Conservation (phyloP, 2,113 vertebrate species). For the Genyomyrus donnyi region DNA sequence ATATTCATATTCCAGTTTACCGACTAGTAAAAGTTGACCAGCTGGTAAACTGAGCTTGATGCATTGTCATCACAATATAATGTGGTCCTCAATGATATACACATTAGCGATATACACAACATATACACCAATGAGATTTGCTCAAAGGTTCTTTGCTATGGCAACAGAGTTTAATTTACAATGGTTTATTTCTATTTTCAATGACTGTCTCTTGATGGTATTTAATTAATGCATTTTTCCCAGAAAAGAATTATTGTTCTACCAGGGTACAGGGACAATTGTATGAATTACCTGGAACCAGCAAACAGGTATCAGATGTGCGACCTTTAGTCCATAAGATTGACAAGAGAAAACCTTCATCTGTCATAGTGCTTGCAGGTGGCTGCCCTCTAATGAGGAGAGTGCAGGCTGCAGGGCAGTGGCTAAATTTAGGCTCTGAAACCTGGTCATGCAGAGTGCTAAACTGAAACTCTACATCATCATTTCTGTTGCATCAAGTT, state of each 20-base stretch:
- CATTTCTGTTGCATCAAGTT: background rate
- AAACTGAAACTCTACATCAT: background rate
- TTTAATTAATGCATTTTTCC: slow-evolving; percentile 8
- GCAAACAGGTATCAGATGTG: background rate
- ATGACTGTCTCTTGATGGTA: background rate
- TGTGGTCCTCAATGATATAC: background rate
- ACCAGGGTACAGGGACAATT: background rate
- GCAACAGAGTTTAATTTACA: background rate
- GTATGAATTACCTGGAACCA: background rate
- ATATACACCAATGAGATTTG: background rate
- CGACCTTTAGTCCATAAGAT: background rate
- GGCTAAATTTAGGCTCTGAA: slow-evolving; percentile 7
- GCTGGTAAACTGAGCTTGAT: background rate
- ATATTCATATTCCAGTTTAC: background rate
- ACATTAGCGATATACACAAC: background rate
- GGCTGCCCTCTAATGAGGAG: background rate
- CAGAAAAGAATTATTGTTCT: background rate
- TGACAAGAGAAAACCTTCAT: background rate
- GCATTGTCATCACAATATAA: background rate
- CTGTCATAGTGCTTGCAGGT: background rate
- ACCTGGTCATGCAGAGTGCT: background rate
- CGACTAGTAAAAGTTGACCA: background rate
- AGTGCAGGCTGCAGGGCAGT: background rate
- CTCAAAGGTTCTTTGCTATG: background rate
- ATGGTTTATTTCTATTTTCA: background rate